Percentiles rank a stretch among this genome's conserved stretches.
phyloP scores from a whole-genome alignment of 1,140 invertebrate genomes.

The Eumeta japonica region DNA sequence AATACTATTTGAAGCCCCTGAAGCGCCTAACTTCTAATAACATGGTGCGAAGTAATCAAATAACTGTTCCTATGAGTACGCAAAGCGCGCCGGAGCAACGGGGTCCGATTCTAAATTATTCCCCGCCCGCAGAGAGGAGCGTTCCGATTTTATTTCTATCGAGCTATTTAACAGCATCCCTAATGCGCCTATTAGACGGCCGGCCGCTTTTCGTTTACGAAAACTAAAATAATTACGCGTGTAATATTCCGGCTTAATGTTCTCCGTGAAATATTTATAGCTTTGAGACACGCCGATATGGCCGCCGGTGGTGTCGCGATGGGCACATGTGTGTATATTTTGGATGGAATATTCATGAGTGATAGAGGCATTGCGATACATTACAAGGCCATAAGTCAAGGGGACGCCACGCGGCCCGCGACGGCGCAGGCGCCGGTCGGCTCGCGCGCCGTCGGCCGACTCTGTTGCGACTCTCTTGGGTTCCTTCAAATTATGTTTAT shows the following conservation, averaged over 20 bases:
- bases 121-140: constrained; percentile 25
- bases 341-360: constrained; percentile 53
- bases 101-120: constrained; percentile 24
- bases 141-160: constrained; percentile 21
- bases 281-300: constrained; percentile 28
- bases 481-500: too few species aligned
- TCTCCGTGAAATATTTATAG: constrained; percentile 44
- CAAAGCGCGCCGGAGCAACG: too few species aligned
- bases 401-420: constrained; percentile 28
- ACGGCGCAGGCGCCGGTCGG: constrained; percentile 27
- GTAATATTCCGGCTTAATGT: constrained; percentile 36
- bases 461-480: too few species aligned
- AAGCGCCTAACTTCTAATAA: constrained; percentile 10
- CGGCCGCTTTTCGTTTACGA: constrained; percentile 35
- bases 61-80: background rate
- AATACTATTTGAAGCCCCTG: too few species aligned
- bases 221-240: constrained; percentile 46
- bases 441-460: constrained; percentile 8
- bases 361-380: constrained; percentile 50
- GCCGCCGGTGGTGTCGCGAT: constrained; percentile 22
- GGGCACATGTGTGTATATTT: constrained; percentile 44
- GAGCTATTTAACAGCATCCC: constrained; percentile 28
- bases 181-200: constrained; percentile 39
- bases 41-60: constrained; percentile 15
- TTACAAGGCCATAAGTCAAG: constrained; percentile 50